Evolutionary conservation across 2,113 vertebrate genomes (phyloP), one percentile per base, ranked within the genome.

Genomic region (Silurus asotus): DNA sequence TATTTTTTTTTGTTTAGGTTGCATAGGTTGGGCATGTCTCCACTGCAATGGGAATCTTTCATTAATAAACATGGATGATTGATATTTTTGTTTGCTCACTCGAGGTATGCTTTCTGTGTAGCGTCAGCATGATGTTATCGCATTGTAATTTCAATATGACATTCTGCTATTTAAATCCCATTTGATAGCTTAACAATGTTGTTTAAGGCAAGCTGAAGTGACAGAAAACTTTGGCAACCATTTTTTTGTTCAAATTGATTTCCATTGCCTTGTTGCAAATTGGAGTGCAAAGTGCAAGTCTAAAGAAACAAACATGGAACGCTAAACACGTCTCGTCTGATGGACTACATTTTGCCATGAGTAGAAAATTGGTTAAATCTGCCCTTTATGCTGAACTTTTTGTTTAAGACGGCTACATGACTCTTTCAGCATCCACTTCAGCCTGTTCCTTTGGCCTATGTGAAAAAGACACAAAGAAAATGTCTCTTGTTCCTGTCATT

Each of bases 391-490:
- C 56, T 58, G 77, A 45, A 58, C 55, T 79, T 76, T n/a, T 45
- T 58, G 28, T 49, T 84, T 76, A 49, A 51, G 83, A 84, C 0
- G 19, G 28, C 14, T 23, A 65, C 55, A 14, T 45, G 53, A 48
- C 76, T 78, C 25, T 55, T 67, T 23, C 37, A 64, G 61, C 72
- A 28, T 83, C 55, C 25, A 70, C 37, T 74, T 78, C 84, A 67
- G 51, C 49, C 25, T 45, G 45, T 48, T 45, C 1, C 84, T 19
- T 69, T 86, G 65, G 62, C 85, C 78, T 67, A 61, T 72, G 78
- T 56, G 53, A 53, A 81, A 76, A 58, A 86, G 55, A 48, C 55
- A 62, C 9, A 77, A 61, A 65, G 72, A 62, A 84, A 84, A 75
- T 75, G 64, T 69, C 62, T 82, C 37, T 5, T 78, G 74, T 78